phyloP scores from a whole-genome alignment of 2,113 vertebrate species.

The Opisthocomus hoazin region DNA sequence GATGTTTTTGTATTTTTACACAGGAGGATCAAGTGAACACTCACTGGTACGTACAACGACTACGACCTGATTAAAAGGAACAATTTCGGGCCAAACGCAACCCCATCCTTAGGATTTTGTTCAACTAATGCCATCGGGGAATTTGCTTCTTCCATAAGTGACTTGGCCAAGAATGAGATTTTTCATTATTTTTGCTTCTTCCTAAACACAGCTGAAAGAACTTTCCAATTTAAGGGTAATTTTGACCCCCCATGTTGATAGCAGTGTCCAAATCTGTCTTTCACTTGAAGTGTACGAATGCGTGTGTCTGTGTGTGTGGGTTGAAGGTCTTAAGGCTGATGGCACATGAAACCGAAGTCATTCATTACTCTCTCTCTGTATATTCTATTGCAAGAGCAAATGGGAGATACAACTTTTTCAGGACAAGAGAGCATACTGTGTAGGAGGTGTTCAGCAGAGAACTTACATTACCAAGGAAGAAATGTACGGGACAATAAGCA shows the following conservation, averaged over 20 bases:
- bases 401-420: background rate
- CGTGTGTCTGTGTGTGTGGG: constrained; percentile 4
- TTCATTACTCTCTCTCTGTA: constrained; percentile 34
- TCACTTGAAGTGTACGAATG: constrained; percentile 48
- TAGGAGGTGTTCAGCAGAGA: constrained; percentile 57
- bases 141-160: constrained; percentile 44
- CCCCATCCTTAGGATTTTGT: background rate
- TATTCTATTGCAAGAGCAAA: constrained; percentile 37
- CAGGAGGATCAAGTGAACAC: constrained; percentile 53
- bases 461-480: constrained; percentile 48
- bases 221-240: constrained; percentile 51
- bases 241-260: constrained; percentile 66
- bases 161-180: constrained; percentile 57
- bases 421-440: background rate
- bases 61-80: constrained; percentile 44
- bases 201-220: constrained; percentile 62
- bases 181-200: constrained; percentile 57
- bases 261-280: constrained; percentile 68
- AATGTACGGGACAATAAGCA: constrained; percentile 24
- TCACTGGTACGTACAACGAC: background rate
- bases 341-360: constrained; percentile 53
- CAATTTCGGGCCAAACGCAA: constrained; percentile 25
- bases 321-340: constrained; percentile 61
- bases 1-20: constrained; percentile 72
- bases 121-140: constrained; percentile 1